Percentiles rank a stretch among this genome's conserved stretches.
These are phyloP conservation scores for Tragelaphus strepsiceros DNA, from an alignment of 2,113 vertebrate genomes.

Conservation along the genomic window DNA sequence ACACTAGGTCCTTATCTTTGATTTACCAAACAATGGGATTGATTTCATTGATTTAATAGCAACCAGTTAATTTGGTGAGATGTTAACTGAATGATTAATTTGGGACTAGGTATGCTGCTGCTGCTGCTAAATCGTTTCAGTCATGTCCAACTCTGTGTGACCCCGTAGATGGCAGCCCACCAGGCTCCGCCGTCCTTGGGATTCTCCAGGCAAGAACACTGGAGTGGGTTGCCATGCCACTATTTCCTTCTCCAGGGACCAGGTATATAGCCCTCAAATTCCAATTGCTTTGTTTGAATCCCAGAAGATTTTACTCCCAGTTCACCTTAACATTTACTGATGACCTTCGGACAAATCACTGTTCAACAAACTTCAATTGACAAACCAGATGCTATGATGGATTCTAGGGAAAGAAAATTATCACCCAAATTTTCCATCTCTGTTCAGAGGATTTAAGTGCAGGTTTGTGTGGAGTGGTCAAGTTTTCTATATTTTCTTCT, in stretches of 20 bases:
- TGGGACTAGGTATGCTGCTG: neutral
- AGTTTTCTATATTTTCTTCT: neutral
- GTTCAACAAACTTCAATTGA: neutral
- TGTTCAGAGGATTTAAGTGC: neutral
- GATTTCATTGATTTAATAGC: neutral
- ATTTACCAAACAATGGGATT: neutral
- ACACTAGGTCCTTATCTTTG: neutral
- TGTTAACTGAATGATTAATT: neutral
- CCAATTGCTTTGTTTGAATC: neutral
- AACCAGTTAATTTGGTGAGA: neutral
- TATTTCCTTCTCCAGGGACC: neutral
- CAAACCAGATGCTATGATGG: neutral
- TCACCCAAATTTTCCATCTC: neutral
- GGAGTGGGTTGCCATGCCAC: neutral
- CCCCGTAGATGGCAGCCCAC: neutral
- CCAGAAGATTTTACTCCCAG: neutral
- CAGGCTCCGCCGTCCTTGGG: fast-evolving
- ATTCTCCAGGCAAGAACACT: neutral
- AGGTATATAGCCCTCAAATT: neutral
- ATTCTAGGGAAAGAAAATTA: neutral
- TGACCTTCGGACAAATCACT: neutral
- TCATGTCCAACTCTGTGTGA: fast-evolving
- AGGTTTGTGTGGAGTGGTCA: neutral
- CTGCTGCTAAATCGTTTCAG: neutral
- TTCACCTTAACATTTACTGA: neutral